Evolutionary conservation across 1,140 invertebrate species (phyloP).

Genomic region (Dreissena rostriformis): DNA sequence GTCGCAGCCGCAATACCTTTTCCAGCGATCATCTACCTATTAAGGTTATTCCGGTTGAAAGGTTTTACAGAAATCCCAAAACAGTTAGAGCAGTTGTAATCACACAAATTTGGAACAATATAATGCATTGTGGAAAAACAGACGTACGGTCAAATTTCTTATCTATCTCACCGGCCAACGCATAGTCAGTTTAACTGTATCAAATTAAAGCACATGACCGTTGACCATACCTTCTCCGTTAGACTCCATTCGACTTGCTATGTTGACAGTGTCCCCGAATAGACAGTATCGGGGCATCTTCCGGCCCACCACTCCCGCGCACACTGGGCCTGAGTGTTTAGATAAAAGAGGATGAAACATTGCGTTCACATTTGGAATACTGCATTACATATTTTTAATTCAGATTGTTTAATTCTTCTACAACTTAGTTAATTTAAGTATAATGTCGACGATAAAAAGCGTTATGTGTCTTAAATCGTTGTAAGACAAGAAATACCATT

Average conservation of each 20-base stretch:
- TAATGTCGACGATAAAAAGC: neutral
- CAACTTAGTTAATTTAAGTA: neutral
- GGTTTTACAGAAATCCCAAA: too few species aligned
- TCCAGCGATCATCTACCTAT: too few species aligned
- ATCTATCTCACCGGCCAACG: neutral
- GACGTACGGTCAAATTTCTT: neutral
- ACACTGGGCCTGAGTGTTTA: slow-evolving; percentile 6
- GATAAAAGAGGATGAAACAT: neutral
- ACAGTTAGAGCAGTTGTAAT: neutral
- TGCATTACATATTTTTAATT: neutral
- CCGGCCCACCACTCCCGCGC: slow-evolving; percentile 21
- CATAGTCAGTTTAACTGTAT: neutral
- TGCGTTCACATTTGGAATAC: neutral
- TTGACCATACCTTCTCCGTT: slow-evolving; percentile 7
- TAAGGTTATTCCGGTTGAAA: too few species aligned
- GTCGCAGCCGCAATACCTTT: too few species aligned
- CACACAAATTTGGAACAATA: neutral
- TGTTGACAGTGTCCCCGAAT: slow-evolving; percentile 35
- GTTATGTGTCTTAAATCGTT: too few species aligned
- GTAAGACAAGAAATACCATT: too few species aligned
- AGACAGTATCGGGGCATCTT: slow-evolving; percentile 37
- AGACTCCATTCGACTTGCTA: slow-evolving; percentile 29
- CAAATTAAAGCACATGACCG: neutral
- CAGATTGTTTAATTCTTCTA: neutral
- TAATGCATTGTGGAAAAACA: neutral